phyloP scores from a whole-genome alignment of 2,113 vertebrate genomes.

The Pygoscelis antarcticus region DNA sequence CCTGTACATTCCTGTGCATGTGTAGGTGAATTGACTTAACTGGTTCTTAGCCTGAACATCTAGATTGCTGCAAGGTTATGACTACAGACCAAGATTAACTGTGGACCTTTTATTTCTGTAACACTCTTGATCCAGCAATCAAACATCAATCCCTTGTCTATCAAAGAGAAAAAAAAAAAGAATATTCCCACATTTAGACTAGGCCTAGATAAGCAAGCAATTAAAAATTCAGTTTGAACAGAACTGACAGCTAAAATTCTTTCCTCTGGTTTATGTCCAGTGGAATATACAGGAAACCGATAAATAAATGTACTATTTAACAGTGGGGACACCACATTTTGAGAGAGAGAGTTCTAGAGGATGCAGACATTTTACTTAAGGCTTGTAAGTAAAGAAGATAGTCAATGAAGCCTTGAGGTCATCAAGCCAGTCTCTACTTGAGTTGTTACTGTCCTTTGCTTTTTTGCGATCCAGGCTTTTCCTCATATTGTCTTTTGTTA shows the following conservation, averaged over 20 bases:
- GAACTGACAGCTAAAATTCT: not conserved
- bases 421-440: not conserved
- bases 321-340: not conserved
- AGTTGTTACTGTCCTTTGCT: not conserved
- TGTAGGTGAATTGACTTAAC: not conserved
- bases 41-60: not conserved
- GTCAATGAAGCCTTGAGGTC: not conserved
- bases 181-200: not conserved
- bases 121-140: not conserved
- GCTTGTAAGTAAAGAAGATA: not conserved
- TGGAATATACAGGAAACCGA: not conserved
- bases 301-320: not conserved
- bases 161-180: not conserved
- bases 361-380: fast-evolving
- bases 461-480: not conserved
- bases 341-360: not conserved
- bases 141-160: not conserved
- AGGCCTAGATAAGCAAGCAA: not conserved
- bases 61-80: not conserved
- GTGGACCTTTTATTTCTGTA: not conserved
- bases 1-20: not conserved
- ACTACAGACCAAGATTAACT: not conserved
- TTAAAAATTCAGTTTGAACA: not conserved
- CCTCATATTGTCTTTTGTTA: not conserved
- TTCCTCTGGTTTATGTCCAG: not conserved